phyloP scores from a whole-genome alignment of 2,888 invertebrate species.

The Drosophila quasianomalipes region DNA sequence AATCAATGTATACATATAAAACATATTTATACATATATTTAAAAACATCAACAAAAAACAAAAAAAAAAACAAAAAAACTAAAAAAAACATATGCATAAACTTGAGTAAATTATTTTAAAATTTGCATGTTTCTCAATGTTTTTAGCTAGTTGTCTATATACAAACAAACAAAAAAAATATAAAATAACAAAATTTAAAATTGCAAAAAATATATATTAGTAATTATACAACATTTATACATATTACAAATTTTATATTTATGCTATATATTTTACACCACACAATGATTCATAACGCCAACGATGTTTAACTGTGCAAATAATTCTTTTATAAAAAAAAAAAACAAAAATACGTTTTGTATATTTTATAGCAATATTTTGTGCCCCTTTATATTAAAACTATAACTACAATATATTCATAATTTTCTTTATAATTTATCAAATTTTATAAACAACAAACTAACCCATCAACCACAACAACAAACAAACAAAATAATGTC shows the following conservation, averaged over 20 bases:
- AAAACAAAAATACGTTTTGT: conserved; percentile 61
- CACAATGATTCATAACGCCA: conserved; percentile 36
- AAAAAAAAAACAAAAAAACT: conserved; percentile 14
- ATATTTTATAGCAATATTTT: conserved; percentile 67
- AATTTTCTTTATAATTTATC: conserved; percentile 58
- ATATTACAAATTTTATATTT: conserved; percentile 59
- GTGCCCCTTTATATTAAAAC: conserved; percentile 68
- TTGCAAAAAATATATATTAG: conserved; percentile 27
- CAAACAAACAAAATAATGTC: conserved; percentile 5
- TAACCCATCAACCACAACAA: conserved; percentile 34
- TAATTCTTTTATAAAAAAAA: conserved; percentile 21
- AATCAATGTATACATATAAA: conserved; percentile 19
- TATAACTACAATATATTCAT: conserved; percentile 56
- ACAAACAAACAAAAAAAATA: conserved; percentile 51
- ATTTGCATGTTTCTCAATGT: conserved; percentile 86
- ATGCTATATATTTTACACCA: conserved; percentile 57
- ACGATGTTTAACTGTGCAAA: conserved; percentile 63
- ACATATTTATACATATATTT: conserved; percentile 19
- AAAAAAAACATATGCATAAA: conserved; percentile 56
- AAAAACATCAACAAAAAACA: conserved; percentile 12
- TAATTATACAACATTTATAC: conserved; percentile 62
- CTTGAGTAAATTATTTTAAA: conserved; percentile 75
- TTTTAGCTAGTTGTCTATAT: conserved; percentile 79
- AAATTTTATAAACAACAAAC: conserved; percentile 43
- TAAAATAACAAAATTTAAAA: conserved; percentile 54